Conservation (phyloP, 2,113 vertebrate genomes). For the Numida meleagris region DNA sequence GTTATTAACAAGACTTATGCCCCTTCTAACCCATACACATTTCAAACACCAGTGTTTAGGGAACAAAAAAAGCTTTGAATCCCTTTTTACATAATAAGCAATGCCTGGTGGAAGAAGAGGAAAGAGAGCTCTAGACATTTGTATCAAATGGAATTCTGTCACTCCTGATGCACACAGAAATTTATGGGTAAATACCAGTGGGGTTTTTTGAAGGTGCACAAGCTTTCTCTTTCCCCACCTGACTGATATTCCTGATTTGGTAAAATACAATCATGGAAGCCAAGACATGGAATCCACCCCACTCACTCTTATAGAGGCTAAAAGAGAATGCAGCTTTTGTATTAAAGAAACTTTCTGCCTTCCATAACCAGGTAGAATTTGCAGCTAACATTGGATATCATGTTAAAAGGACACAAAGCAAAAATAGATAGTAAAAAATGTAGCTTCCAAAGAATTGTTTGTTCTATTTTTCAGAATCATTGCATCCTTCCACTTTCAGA, state of each 20-base stretch:
- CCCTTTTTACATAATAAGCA: not conserved
- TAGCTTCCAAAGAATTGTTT: not conserved
- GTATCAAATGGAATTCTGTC: not conserved
- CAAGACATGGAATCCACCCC: not conserved
- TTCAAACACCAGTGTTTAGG: not conserved
- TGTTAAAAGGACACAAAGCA: not conserved
- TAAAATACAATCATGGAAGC: not conserved
- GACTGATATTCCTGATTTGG: not conserved
- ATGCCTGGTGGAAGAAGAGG: not conserved
- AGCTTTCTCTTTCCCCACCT: not conserved
- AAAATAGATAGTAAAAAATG: not conserved
- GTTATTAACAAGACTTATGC: not conserved
- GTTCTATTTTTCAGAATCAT: not conserved
- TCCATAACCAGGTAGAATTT: not conserved
- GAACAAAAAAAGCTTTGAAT: not conserved
- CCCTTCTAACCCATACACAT: rapidly evolving
- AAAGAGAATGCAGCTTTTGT: not conserved
- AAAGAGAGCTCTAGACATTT: not conserved
- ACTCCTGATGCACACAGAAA: not conserved
- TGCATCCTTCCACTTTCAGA: not conserved
- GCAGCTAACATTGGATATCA: not conserved
- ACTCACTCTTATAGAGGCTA: not conserved
- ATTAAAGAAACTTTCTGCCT: not conserved
- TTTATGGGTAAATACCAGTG: not conserved
- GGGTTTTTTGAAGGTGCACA: not conserved